Conservation (phyloP, 1,140 invertebrate species). For the Drosophila equinoxialis region DNA sequence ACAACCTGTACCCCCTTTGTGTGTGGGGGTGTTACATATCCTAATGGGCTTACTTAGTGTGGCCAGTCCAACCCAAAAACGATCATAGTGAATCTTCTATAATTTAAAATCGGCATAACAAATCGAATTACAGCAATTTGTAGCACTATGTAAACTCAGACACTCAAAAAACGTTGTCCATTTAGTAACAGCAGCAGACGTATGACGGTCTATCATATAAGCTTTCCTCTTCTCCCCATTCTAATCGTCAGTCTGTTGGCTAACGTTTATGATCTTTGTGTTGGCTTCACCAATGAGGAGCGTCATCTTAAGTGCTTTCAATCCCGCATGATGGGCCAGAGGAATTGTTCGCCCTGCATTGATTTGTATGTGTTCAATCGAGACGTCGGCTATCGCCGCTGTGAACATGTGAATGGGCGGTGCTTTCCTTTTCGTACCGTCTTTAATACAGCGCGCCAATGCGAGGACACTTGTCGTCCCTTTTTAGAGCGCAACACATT, state of each 20-base stretch:
- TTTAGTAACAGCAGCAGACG: neutral
- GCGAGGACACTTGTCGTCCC: constrained; percentile 26
- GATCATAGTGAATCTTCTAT: too few relatives aligned
- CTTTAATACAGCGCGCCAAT: constrained; percentile 16
- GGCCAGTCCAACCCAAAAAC: too few relatives aligned
- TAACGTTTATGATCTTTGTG: neutral
- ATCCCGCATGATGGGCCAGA: constrained; percentile 7
- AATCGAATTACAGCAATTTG: too few relatives aligned
- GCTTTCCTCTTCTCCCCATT: neutral
- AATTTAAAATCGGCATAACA: too few relatives aligned
- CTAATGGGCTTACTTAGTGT: too few relatives aligned
- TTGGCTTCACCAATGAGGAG: neutral
- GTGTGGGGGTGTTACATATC: neutral
- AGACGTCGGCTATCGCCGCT: neutral
- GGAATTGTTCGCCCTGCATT: constrained; percentile 25
- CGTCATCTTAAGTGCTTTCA: constrained; percentile 6
- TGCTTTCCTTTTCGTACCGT: constrained; percentile 22
- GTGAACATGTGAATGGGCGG: constrained; percentile 29
- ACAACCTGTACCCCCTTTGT: neutral
- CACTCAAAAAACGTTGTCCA: neutral
- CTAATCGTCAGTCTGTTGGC: neutral
- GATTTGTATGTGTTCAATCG: constrained; percentile 29
- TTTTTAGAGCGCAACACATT: constrained; percentile 7
- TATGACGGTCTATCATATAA: neutral
- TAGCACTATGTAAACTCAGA: too few relatives aligned